Evolutionary conservation across 2,797 vertebrate genomes (phyloP), one percentile per base, ranked within the genome.

Genomic region (Uromys caudimaculatus): DNA sequence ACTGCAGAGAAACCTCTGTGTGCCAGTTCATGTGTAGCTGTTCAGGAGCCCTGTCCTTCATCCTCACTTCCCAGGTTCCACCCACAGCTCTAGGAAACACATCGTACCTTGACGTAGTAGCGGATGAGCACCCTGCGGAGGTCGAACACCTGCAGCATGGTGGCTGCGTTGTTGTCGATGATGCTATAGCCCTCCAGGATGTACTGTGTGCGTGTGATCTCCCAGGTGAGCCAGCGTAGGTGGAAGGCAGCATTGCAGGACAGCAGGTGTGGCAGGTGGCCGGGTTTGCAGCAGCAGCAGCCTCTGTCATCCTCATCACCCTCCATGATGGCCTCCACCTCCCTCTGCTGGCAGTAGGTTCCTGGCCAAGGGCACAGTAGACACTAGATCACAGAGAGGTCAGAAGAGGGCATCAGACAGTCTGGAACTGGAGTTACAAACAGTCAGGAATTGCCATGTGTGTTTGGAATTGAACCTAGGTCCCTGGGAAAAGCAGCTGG

Each of bases 271-370:
- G 99, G 99, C 97, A 99, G 89, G 98, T 99, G 99, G 19, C 99
- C 99, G 0, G 99, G 99, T 93, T 99, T 98, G 29, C 99, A 99
- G 97, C 99, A 99, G 98, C 99, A 99, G 98, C 99, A 99, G n/a
- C 98, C 99, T 3, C 99, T 98, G 4, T 99, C 99, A 2, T 99
- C 99, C 97, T 99, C 99, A 44, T 99, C 99, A 0, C 99, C 99
- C 97, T 99, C 99, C n/a, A 99, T 99, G 98, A 99, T 99, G 97
- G 99, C 99, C 97, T 99, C 99, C 95, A 99, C 99, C 98, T 99
- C 99, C 79, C 99, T 98, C 98, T 99, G 99, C 98, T 99, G 99
- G 98, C 99, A 99, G 93, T 99, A 99, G 1, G 99, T 99, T 62
- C 99, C 99, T 98, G 85, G 95, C 41, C 89, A 81, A 50, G 95